Conservation (phyloP, 2,888 invertebrate genomes). For the Venusia cambrica region DNA sequence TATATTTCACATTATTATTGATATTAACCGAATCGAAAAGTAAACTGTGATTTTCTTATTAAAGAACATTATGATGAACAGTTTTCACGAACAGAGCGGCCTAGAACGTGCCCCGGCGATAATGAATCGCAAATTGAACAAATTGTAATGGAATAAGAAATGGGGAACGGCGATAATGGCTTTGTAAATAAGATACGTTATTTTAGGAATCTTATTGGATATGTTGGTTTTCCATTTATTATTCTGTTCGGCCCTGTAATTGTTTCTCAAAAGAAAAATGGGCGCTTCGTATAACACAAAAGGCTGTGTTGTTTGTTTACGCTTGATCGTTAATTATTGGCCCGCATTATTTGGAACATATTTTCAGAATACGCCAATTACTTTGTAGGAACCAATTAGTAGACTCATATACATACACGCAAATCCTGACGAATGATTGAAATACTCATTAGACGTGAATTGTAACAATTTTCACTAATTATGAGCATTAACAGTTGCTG, state of each 20-base stretch:
- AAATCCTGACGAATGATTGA: too few relatives aligned
- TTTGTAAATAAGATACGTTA: constrained; percentile 12
- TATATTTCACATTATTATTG: not conserved
- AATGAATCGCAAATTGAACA: constrained; percentile 8
- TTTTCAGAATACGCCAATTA: constrained; percentile 6
- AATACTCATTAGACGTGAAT: too few relatives aligned
- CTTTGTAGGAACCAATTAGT: too few relatives aligned
- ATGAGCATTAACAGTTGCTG: too few relatives aligned
- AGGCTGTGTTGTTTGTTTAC: not conserved
- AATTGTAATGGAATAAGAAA: constrained; percentile 13
- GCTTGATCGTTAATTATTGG: constrained; percentile 2
- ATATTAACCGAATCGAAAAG: not conserved
- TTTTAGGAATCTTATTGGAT: constrained; percentile 1
- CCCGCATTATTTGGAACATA: constrained; percentile 2
- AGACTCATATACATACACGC: not conserved
- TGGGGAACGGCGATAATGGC: constrained; percentile 11
- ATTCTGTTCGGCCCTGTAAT: too few relatives aligned
- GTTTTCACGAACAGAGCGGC: constrained; percentile 6
- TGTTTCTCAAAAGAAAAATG: too few relatives aligned
- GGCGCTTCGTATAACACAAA: too few relatives aligned
- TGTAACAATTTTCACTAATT: too few relatives aligned
- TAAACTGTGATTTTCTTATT: too few relatives aligned
- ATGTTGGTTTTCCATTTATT: not conserved
- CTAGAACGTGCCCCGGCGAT: constrained; percentile 5
- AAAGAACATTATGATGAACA: too few relatives aligned